Base-by-base conservation (phyloP, 2,113 vertebrate genomes). In the Anguilla japonica region DNA sequence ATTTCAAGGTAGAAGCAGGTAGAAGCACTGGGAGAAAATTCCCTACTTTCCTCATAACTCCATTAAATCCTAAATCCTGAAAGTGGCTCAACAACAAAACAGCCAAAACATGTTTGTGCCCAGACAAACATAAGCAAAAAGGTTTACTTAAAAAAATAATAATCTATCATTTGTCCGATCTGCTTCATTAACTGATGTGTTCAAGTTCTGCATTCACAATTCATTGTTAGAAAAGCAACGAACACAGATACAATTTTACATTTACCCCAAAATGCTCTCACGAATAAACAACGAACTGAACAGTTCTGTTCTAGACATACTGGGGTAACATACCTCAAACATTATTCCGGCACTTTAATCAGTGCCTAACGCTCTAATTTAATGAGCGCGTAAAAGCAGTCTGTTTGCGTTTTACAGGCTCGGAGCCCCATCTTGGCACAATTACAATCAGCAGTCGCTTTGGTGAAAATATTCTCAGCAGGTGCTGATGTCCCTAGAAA, bases 271-370 rank as follows among this genome's bases (percentile, higher is more conserved):
- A 71, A 71, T 26, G 20, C 63, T 22, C 26, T 8, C 11, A 34
- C 6, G 26, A 75, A 75, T 34, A 34, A 75, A 75, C n/a, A 34
- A 26, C 13, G 2, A 34, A n/a, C 9, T 26, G 26, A 75, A 75
- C 13, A 13, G 5, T 75, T 34, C 60, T 67, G 18, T 26, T 67
- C 5, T 67, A 26, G 71, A 34, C 26, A 75, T 29, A 75, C 26
- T 75, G 71, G 11, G 71, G 71, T 75, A 75, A 75, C 71, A 34
- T 75, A 34, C 71, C 71, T 75, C n/a, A 75, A 75, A 75, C 71
- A 75, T 75, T 75, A 75, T n/a, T 75, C n/a, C 71, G 34, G 71
- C n/a, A 34, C 71, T 75, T 75, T 75, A n/a, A 75, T 75, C 71
- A 75, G n/a, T 34, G 71, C 26, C 71, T 75, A 75, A 75, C n/a